These are phyloP conservation scores for Heteromurus nitidus DNA, from an alignment of 2,888 invertebrate genomes.

Conservation along the genomic window DNA sequence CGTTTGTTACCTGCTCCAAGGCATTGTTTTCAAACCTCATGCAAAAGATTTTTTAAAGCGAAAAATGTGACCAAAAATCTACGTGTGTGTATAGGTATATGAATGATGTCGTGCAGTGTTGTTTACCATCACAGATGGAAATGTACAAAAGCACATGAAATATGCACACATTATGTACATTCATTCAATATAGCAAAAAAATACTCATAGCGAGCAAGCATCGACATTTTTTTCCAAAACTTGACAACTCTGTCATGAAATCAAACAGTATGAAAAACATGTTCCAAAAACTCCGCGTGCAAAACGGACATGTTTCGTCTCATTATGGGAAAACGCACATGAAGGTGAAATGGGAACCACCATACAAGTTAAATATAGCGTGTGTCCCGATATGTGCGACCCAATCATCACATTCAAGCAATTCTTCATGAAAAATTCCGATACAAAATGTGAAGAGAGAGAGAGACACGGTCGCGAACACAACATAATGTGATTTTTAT, in stretches of 20 bases:
- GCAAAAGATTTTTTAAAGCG: constrained; percentile 43
- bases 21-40: constrained; percentile 45
- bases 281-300: neutral
- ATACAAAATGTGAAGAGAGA: no score
- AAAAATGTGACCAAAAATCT: constrained; percentile 12
- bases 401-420: neutral
- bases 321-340: neutral
- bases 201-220: neutral
- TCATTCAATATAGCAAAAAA: neutral
- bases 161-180: no score
- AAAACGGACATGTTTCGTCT: neutral
- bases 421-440: constrained; percentile 52
- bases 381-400: constrained; percentile 5
- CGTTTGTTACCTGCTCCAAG: constrained; percentile 44
- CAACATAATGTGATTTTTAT: constrained; percentile 52
- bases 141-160: neutral
- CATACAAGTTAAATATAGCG: constrained; percentile 12
- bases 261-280: neutral
- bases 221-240: constrained; percentile 28
- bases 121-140: neutral
- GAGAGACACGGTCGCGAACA: constrained; percentile 42
- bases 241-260: constrained; percentile 17
- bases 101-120: constrained; percentile 6
- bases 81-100: constrained; percentile 1
- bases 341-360: neutral